Evolutionary conservation across 1,140 invertebrate genomes (phyloP).

Genomic region (Drosophila baimaii): DNA sequence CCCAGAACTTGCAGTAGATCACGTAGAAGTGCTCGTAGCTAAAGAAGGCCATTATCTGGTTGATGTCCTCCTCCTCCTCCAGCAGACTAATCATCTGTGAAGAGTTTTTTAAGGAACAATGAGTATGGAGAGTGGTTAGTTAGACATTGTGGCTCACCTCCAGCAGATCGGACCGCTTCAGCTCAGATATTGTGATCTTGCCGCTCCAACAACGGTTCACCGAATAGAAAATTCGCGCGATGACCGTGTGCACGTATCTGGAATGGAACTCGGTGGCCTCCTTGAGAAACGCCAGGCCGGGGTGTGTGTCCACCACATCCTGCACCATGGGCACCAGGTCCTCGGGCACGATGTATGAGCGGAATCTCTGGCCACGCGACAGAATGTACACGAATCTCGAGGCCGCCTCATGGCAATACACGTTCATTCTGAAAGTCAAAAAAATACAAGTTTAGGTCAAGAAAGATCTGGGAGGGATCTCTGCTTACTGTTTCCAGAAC

Average conservation of each 20-base stretch:
- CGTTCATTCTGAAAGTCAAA: slow-evolving; percentile 87
- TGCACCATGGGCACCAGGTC: slow-evolving; percentile 97
- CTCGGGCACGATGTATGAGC: slow-evolving; percentile 88
- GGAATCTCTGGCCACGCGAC: slow-evolving; percentile 87
- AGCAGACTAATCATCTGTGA: slow-evolving; percentile 89
- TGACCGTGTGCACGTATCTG: slow-evolving; percentile 98
- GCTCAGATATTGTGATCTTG: slow-evolving; percentile 93
- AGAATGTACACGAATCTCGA: slow-evolving; percentile 95
- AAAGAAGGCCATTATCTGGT: slow-evolving; percentile 98
- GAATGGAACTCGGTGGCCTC: slow-evolving; percentile 99
- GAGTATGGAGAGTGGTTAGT: not conserved
- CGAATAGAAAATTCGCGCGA: slow-evolving; percentile 99
- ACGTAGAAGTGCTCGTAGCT: slow-evolving; percentile 99
- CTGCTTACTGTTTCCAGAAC: slow-evolving; percentile 94
- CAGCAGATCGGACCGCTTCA: slow-evolving; percentile 95
- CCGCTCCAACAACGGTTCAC: slow-evolving; percentile 99
- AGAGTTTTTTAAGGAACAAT: not conserved
- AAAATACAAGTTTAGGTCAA: not conserved
- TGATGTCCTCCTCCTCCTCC: slow-evolving; percentile 98
- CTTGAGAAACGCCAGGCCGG: slow-evolving; percentile 97
- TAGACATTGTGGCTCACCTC: slow-evolving; percentile 72
- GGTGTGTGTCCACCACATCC: slow-evolving; percentile 99
- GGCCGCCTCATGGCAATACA: slow-evolving; percentile 93
- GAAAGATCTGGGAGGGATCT: not conserved
- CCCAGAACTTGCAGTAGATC: slow-evolving; percentile 99